Base-by-base conservation (phyloP, 2,113 vertebrate genomes). In the Xiphophorus hellerii region DNA sequence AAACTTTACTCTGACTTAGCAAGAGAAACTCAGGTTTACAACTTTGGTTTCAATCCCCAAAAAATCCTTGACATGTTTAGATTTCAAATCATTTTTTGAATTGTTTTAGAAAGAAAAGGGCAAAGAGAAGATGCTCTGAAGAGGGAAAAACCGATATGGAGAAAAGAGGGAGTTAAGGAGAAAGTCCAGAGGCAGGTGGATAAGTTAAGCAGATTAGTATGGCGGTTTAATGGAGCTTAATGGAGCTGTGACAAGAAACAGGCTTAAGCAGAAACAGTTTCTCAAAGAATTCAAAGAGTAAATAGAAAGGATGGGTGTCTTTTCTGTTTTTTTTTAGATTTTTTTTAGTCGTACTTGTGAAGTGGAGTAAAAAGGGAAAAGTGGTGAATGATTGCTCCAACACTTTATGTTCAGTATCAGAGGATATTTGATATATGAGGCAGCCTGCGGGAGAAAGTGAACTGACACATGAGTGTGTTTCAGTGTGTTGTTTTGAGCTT, bases 381-480 rank as follows among this genome's bases (percentile, higher is more conserved):
- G 30, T 28, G 17, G 14, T 62, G 30, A 62, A 66, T 13, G 64
- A 31, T 68, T 48, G 17, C 17, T 48, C 5, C 14, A 48, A 48
- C 29, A 44, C 12, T n/a, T n/a, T 12, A 30, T 75, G 8, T 48
- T 20, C 20, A 27, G 62, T 22, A 14, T 51, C 7, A 13, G 15
- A 29, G 27, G 22, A 17, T 11, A 27, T 77, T 1, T 22, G 1
- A 77, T 69, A 20, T 4, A 14, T 8, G 60, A 60, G 66, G 65
- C 51, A 31, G 42, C 25, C 74, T 62, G 74, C 60, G 77, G 66
- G 80, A 74, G 75, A 44, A 69, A 69, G 70, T 63, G 22, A 75
- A 72, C n/a, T n/a, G 61, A 82, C 74, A 70, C 64, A 35, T 39
- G 77, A 70, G 74, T 78, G 73, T 61, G 62, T 75, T 17, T 69